phyloP scores from a whole-genome alignment of 2,797 vertebrate species.

The Acanthiza pusilla region DNA sequence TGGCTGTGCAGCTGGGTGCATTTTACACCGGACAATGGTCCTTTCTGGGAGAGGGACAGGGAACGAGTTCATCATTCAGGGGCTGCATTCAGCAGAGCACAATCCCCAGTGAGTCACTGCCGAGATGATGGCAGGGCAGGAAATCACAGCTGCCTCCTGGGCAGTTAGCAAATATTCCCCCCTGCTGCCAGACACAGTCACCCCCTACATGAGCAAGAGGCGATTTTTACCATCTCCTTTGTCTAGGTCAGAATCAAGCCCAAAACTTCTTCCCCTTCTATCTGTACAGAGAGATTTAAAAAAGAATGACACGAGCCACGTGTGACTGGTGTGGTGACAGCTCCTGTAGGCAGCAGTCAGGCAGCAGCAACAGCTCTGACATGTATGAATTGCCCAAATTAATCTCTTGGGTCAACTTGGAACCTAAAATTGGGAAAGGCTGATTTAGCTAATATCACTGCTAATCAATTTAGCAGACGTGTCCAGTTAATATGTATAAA shows the following conservation, averaged over 20 bases:
- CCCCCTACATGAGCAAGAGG: neutral
- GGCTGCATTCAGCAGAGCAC: slow-evolving; percentile 31
- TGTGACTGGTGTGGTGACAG: neutral
- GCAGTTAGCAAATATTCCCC: neutral
- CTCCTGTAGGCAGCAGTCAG: neutral
- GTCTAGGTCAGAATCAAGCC: neutral
- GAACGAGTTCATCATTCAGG: neutral
- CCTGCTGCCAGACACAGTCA: neutral
- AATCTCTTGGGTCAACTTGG: neutral
- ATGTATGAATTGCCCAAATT: neutral
- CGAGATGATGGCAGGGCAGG: neutral
- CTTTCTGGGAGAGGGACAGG: slow-evolving; percentile 33
- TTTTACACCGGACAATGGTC: slow-evolving; percentile 26
- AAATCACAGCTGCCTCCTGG: neutral
- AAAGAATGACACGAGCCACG: neutral
- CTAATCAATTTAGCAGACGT: neutral
- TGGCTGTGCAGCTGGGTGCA: slow-evolving; percentile 19
- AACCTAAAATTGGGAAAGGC: neutral
- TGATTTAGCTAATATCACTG: slow-evolving; percentile 2
- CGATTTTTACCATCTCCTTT: neutral
- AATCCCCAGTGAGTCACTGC: slow-evolving; percentile 33
- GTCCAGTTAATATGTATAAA: neutral
- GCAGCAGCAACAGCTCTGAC: neutral
- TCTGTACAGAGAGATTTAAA: neutral
- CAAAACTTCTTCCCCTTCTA: neutral